These are phyloP conservation scores for Drosophila nigrodunni DNA, from an alignment of 1,140 invertebrate species.

Conservation along the genomic window DNA sequence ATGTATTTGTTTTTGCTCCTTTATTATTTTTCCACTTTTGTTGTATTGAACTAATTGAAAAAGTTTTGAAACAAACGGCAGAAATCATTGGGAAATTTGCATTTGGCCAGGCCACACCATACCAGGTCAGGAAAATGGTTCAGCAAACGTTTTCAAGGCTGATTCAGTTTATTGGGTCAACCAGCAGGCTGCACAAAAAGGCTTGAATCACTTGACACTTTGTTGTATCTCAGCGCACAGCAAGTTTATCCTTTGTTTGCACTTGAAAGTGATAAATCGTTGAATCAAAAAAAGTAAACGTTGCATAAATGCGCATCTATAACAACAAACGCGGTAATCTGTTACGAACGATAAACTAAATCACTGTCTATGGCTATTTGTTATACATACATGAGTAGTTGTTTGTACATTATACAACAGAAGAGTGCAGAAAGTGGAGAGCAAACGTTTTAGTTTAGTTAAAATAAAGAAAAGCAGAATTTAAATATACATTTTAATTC, in stretches of 20 bases:
- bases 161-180: conserved; percentile 60
- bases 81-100: conserved; percentile 23
- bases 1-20: neutral
- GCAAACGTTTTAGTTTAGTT: too few relatives aligned
- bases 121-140: conserved; percentile 46
- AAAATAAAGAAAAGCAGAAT: too few relatives aligned
- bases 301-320: neutral
- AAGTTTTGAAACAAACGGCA: conserved; percentile 37
- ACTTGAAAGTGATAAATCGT: conserved; percentile 2
- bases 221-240: conserved; percentile 1
- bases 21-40: conserved; percentile 2
- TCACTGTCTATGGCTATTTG: too few relatives aligned
- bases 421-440: too few relatives aligned
- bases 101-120: neutral
- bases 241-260: neutral
- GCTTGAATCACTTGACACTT: conserved; percentile 7
- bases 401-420: too few relatives aligned
- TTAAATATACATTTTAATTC: too few relatives aligned
- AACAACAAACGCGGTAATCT: too few relatives aligned
- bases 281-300: neutral
- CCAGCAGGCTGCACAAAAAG: conserved; percentile 15
- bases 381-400: too few relatives aligned
- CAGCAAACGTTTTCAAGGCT: conserved; percentile 68
- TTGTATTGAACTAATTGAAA: conserved; percentile 60
- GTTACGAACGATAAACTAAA: too few relatives aligned